phyloP scores from a whole-genome alignment of 1,140 invertebrate genomes.

The Cydia strobilella region DNA sequence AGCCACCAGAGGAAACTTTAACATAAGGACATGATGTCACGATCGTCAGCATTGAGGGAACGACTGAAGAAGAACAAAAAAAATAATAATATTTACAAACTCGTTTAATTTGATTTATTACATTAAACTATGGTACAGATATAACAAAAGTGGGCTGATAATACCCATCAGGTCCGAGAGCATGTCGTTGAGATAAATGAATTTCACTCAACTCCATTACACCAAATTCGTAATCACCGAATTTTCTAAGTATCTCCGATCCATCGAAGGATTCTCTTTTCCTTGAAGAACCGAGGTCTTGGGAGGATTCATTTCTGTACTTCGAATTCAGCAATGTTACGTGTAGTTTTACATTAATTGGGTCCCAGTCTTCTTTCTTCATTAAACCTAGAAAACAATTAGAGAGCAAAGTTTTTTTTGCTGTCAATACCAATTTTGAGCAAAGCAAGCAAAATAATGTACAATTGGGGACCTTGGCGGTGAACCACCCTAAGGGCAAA shows the following conservation, averaged over 20 bases:
- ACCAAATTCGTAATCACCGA: constrained; percentile 75
- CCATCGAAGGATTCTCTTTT: constrained; percentile 70
- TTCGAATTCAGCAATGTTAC: constrained; percentile 75
- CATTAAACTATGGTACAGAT: constrained; percentile 43
- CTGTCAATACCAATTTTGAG: no score
- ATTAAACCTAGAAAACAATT: constrained; percentile 57
- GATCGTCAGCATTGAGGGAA: no score
- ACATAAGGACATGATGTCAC: no score
- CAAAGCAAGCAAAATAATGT: no score
- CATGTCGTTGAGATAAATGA: constrained; percentile 72
- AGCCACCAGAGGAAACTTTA: no score
- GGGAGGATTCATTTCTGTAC: constrained; percentile 54
- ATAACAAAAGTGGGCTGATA: constrained; percentile 74
- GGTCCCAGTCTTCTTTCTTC: constrained; percentile 50
- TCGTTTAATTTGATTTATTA: background rate
- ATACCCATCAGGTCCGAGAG: constrained; percentile 71
- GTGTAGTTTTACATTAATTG: constrained; percentile 72
- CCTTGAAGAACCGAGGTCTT: constrained; percentile 34
- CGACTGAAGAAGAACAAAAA: background rate
- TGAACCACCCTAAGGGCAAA: no score
- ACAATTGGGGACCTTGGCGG: no score
- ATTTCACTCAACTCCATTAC: constrained; percentile 64
- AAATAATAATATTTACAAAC: background rate
- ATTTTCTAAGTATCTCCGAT: constrained; percentile 71
- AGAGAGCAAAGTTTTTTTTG: no score